These are phyloP conservation scores for Mythimna vitellina DNA, from an alignment of 2,888 invertebrate species.

Conservation along the genomic window DNA sequence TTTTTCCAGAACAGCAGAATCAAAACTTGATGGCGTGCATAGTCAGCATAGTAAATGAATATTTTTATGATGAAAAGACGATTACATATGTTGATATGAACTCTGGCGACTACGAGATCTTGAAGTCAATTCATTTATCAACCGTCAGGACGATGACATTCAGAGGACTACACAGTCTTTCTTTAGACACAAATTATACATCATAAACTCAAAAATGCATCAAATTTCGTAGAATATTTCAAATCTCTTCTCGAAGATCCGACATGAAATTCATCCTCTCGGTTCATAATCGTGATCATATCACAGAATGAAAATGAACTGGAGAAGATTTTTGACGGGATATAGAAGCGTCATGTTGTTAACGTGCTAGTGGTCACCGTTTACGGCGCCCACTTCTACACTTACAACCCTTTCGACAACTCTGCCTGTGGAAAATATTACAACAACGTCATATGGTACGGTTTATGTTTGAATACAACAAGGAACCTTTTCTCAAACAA, in stretches of 20 bases:
- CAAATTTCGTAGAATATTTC: constrained; percentile 62
- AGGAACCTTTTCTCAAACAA: constrained; percentile 68
- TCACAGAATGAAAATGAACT: constrained; percentile 53
- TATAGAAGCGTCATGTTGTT: constrained; percentile 68
- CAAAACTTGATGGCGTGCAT: background rate
- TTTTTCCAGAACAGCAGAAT: background rate
- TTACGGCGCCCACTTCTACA: constrained; percentile 68
- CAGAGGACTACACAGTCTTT: constrained; percentile 5
- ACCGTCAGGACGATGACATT: constrained; percentile 9
- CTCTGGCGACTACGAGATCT: constrained; percentile 37
- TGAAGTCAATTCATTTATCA: constrained; percentile 56
- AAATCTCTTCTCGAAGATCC: constrained; percentile 60
- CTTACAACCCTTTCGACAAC: constrained; percentile 79
- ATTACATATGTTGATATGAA: constrained; percentile 14
- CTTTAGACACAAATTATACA: constrained; percentile 60
- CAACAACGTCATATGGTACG: constrained; percentile 68
- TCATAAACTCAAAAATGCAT: constrained; percentile 61
- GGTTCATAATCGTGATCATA: constrained; percentile 69
- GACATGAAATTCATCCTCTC: constrained; percentile 71
- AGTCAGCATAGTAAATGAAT: background rate
- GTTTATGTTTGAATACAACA: constrained; percentile 66
- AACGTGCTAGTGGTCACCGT: constrained; percentile 71
- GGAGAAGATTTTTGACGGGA: constrained; percentile 67
- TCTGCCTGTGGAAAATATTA: constrained; percentile 77
- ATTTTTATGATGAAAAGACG: background rate